Evolutionary conservation across 1,140 invertebrate species (phyloP).

Genomic region (fruit fly (Drosophila melanogaster)): DNA sequence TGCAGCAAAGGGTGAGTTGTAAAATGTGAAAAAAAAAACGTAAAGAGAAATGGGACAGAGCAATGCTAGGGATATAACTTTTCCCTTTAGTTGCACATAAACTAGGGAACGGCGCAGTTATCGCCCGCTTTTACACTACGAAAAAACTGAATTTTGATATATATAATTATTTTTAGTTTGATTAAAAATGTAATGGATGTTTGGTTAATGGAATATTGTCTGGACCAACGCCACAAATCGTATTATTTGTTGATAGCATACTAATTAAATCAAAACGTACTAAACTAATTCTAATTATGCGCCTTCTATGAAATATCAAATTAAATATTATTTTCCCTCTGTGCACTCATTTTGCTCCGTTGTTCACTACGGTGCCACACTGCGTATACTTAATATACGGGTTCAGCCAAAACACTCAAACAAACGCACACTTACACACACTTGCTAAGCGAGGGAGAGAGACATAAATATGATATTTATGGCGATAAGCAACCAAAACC

Average conservation of each 20-base stretch:
- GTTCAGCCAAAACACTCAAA: slow-evolving; percentile 14
- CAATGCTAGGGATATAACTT: slow-evolving; percentile 26
- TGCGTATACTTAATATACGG: slow-evolving; percentile 72
- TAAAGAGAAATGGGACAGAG: background rate
- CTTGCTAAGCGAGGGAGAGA: slow-evolving; percentile 4
- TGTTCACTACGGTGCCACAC: slow-evolving; percentile 47
- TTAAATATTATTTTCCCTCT: background rate
- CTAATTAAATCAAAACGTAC: background rate
- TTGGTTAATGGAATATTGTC: background rate
- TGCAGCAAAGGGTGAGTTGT: slow-evolving; percentile 10
- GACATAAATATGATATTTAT: slow-evolving; percentile 70
- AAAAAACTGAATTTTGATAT: background rate
- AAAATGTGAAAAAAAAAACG: slow-evolving; percentile 12
- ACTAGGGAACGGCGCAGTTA: slow-evolving; percentile 34
- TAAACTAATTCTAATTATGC: background rate
- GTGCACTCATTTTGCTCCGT: slow-evolving; percentile 28
- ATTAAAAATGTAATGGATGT: background rate
- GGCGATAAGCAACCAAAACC: slow-evolving; percentile 64
- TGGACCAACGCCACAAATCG: background rate
- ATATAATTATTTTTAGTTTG: background rate
- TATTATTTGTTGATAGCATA: background rate
- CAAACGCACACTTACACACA: slow-evolving; percentile 29
- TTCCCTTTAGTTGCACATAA: slow-evolving; percentile 25
- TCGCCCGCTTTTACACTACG: slow-evolving; percentile 1
- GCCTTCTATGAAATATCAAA: too few relatives aligned